These are phyloP conservation scores for Acrocyrtus sp. DNA, from an alignment of 2,888 invertebrate species.

Conservation along the genomic window DNA sequence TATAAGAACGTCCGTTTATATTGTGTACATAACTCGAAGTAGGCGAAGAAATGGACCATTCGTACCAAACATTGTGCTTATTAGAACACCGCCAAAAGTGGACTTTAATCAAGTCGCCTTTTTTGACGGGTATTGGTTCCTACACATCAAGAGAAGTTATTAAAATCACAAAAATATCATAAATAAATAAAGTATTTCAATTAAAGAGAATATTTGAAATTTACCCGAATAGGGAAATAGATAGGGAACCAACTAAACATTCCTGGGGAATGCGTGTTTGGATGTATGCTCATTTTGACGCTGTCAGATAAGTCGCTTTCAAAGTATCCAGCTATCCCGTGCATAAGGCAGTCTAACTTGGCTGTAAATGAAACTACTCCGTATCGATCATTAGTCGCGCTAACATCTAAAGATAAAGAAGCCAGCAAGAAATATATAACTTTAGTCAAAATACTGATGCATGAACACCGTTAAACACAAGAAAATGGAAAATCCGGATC, in stretches of 20 bases:
- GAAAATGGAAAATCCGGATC: too few species aligned
- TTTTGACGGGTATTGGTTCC: constrained; percentile 79
- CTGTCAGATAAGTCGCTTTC: constrained; percentile 87
- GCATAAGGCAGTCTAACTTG: constrained; percentile 81
- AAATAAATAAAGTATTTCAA: neutral
- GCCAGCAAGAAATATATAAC: too few species aligned
- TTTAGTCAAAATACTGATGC: too few species aligned
- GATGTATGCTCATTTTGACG: constrained; percentile 87
- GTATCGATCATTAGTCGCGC: constrained; percentile 69
- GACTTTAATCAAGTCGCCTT: constrained; percentile 78
- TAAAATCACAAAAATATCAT: too few species aligned
- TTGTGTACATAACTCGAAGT: constrained; percentile 73
- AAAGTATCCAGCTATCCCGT: constrained; percentile 97
- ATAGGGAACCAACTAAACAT: constrained; percentile 99
- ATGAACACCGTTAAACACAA: too few species aligned
- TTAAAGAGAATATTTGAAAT: constrained; percentile 52
- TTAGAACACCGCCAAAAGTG: constrained; percentile 89
- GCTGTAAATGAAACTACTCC: constrained; percentile 76
- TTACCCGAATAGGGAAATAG: constrained; percentile 87
- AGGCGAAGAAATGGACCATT: constrained; percentile 84
- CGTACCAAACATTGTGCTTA: constrained; percentile 92
- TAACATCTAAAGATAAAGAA: constrained; percentile 34
- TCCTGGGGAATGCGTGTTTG: constrained; percentile 85
- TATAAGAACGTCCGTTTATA: constrained; percentile 78
- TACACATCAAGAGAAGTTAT: too few species aligned